These are phyloP conservation scores for Blastobasis lacticolella DNA, from an alignment of 2,888 invertebrate species.

Conservation along the genomic window DNA sequence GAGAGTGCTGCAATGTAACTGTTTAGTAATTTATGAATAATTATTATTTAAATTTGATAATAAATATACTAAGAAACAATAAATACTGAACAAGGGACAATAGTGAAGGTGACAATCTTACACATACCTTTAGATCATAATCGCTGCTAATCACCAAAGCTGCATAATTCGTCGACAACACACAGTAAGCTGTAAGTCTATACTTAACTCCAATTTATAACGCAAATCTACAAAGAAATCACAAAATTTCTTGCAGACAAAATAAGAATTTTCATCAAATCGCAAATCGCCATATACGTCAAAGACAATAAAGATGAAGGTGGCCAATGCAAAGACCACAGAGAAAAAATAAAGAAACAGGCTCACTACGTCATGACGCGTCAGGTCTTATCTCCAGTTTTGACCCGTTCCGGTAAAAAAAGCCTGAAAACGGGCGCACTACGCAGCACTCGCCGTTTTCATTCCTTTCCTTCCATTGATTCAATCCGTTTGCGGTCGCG, in stretches of 20 bases:
- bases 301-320: background rate
- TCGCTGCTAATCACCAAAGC: background rate
- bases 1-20: background rate
- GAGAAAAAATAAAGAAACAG: too few relatives aligned
- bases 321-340: too few relatives aligned
- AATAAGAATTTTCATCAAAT: constrained; percentile 19
- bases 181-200: background rate
- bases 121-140: constrained; percentile 10
- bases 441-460: too few relatives aligned
- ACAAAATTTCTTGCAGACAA: background rate
- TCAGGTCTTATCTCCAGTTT: too few relatives aligned
- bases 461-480: too few relatives aligned
- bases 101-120: constrained; percentile 41
- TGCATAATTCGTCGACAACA: background rate
- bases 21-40: constrained; percentile 2
- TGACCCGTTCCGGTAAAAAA: too few relatives aligned
- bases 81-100: constrained; percentile 29
- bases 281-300: constrained; percentile 25
- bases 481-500: too few relatives aligned
- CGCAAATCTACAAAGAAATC: too few relatives aligned
- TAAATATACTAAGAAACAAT: constrained; percentile 15
- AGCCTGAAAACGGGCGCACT: too few relatives aligned
- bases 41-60: constrained; percentile 20
- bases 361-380: too few relatives aligned
- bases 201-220: too few relatives aligned